Evolutionary conservation across 2,797 vertebrate species (phyloP), one percentile per base, ranked within the genome.

Genomic region (Tolypeutes matacus): DNA sequence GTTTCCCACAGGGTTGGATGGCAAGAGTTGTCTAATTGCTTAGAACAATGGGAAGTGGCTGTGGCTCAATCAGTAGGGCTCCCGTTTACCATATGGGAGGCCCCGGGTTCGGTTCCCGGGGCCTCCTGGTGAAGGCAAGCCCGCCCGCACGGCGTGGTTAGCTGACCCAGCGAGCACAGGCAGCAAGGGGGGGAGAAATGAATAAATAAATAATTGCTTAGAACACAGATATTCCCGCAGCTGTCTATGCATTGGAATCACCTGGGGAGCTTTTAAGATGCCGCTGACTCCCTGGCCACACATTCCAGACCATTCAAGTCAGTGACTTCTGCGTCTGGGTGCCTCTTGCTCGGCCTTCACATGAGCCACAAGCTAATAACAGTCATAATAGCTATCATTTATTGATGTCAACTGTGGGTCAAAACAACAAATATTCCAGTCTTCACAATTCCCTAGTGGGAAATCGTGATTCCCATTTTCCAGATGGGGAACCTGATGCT

Each of bases 401-500:
- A 29, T 87, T 72, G n/a, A 27, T 58, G 21, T 39, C 62, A 72
- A 70, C 11, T 0, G 0, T 65, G 42, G 27, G 69, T 77, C 64
- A 53, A 27, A 2, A 7, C 10, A 12, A 17, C n/a, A 60, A 29
- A 14, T 82, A 65, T n/a, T 82, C 69, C 25, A 76, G 42, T 53
- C 78, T 92, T 90, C 65, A 51, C 11, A 56, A 18, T 64, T 49
- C 27, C 56, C 67, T 85, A 6, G 25, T 51, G 70, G 49, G 53
- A 65, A 90, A 69, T 86, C 53, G 23, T 46, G 39, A 80, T 46
- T 82, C 69, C 67, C 49, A n/a, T 51, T 95, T 81, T 60, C 73
- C 21, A 46, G 85, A 53, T 62, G 75, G 91, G 23, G 39, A 87
- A 86, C 84, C 15, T 6, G 34, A 46, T 49, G 23, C 31, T 93